Evolutionary conservation across 2,113 vertebrate species (phyloP).

Genomic region (Coracopsis vasa): DNA sequence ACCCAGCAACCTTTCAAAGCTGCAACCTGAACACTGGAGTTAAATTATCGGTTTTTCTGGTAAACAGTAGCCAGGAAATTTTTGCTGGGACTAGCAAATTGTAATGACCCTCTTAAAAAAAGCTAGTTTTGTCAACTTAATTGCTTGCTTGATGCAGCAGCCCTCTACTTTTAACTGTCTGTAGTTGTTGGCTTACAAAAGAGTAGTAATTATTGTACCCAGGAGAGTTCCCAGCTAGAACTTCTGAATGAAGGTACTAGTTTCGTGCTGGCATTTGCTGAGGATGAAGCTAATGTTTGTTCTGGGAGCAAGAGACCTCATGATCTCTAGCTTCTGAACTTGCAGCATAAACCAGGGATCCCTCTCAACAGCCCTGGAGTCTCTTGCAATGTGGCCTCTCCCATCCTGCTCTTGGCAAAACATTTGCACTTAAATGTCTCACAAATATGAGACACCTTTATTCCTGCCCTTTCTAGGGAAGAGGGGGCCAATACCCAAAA

Average conservation of each 20-base stretch:
- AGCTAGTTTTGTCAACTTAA: constrained; percentile 63
- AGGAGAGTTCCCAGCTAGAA: constrained; percentile 27
- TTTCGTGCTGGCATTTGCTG: constrained; percentile 41
- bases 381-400: not conserved
- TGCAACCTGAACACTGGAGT: not conserved
- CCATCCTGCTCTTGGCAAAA: not conserved
- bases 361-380: not conserved
- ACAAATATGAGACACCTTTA: not conserved
- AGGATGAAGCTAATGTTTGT: constrained; percentile 48
- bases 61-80: constrained; percentile 1
- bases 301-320: not conserved
- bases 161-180: constrained; percentile 45
- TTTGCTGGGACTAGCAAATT: constrained; percentile 47
- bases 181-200: constrained; percentile 37
- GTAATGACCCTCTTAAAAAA: constrained; percentile 43
- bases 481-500: not conserved
- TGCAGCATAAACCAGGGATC: not conserved
- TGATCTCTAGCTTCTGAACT: not conserved
- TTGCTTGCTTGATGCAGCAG: constrained; percentile 41
- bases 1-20: not conserved
- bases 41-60: constrained; percentile 15
- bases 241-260: constrained; percentile 50
- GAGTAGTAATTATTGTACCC: constrained; percentile 49
- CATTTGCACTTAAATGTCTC: not conserved
- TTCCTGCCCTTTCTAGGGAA: not conserved